These are phyloP conservation scores for Tanypteryx hageni DNA, from an alignment of 2,888 invertebrate genomes.

Conservation along the genomic window DNA sequence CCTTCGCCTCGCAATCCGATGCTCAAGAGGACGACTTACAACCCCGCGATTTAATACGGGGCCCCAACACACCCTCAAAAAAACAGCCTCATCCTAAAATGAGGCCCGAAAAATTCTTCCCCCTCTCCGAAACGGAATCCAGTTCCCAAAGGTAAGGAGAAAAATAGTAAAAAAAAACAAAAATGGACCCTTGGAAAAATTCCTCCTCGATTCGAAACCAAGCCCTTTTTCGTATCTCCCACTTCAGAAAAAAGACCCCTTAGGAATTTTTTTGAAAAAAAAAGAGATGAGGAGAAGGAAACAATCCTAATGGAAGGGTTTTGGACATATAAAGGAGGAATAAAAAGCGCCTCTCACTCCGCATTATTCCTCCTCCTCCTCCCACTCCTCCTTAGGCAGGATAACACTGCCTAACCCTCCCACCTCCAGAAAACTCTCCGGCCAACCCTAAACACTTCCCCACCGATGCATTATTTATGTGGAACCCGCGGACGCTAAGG, in stretches of 20 bases:
- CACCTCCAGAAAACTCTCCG: background rate
- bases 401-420: background rate
- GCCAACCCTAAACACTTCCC: background rate
- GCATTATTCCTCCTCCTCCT: background rate
- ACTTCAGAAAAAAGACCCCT: background rate
- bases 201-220: background rate
- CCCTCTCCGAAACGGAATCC: background rate
- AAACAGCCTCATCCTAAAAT: background rate
- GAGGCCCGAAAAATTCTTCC: slow-evolving; percentile 27
- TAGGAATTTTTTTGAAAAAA: background rate
- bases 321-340: too few relatives aligned
- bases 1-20: slow-evolving; percentile 2
- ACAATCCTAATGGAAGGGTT: slow-evolving; percentile 34
- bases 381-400: background rate
- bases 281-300: background rate
- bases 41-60: background rate
- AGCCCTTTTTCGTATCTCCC: background rate
- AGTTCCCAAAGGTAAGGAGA: background rate
- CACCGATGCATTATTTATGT: slow-evolving; percentile 28
- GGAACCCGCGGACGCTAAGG: background rate
- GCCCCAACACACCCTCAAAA: background rate
- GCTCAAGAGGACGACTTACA: slow-evolving; percentile 2
- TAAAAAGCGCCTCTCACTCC: background rate
- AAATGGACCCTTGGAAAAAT: background rate
- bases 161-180: background rate